Base-by-base conservation (phyloP, 2,797 vertebrate genomes). In the Rallus crepitans region DNA sequence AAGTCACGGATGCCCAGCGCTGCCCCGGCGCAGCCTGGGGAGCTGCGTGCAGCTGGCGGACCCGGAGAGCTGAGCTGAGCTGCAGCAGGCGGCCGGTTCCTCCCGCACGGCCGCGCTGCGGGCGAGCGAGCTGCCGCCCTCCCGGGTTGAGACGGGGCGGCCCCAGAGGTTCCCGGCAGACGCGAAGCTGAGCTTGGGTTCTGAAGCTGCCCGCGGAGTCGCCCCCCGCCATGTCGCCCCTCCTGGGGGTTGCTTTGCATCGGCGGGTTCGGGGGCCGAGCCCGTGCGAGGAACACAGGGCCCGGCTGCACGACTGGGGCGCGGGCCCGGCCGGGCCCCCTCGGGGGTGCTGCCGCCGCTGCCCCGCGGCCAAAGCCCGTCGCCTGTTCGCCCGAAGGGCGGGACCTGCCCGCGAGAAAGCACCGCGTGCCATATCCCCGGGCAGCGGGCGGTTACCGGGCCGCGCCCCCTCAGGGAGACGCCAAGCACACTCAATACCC, bases 91-190 rank as follows among this genome's bases (percentile, higher is more conserved):
- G n/a, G 40, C 40, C 40, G 40, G 40, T 40, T 40, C 23, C 17
- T 18, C n/a, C 42, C 11, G 20, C 3, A 27, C 15, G 5, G 28
- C 70, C 12, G 33, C 1, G 3, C 39, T 10, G 1, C 3, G 0
- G 1, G 35, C 4, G 33, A 1, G 15, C 0, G 33, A 9, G 17
- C 21, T 1, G 31, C 10, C 2, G 2, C 37, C 30, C 16, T 5
- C 25, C 30, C 25, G 3, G 39, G 6, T 28, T 3, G 7, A 9
- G 17, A 40, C 2, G 17, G 27, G 18, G 4, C n/a, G 9, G 42
- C 12, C 11, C 4, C 10, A 2, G 39, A 13, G 20, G 55, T 5
- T 37, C 31, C 37, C 12, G 13, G 3, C 25, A 12, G 61, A 5
- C 21, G 2, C 12, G 2, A 13, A 4, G 30, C 57, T 17, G 25